Conservation (phyloP, 2,113 vertebrate genomes). For the Mastomys coucha region DNA sequence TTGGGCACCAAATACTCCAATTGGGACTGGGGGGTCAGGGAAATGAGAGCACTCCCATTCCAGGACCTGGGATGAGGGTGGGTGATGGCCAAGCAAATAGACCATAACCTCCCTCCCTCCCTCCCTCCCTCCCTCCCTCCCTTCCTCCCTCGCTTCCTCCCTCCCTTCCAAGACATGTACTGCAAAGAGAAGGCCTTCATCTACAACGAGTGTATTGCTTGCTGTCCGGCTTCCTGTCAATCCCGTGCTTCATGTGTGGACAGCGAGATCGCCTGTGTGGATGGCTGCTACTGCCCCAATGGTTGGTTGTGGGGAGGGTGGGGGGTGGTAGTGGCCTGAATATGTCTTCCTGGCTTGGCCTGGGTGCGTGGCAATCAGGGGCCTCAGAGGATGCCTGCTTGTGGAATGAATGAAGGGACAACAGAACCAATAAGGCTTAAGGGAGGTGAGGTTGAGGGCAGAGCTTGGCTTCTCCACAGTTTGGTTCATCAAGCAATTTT, state of each 20-base stretch:
- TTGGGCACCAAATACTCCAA: background rate
- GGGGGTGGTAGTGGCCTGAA: background rate
- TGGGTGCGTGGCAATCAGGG: background rate
- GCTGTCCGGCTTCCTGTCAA: slow-evolving; percentile 94
- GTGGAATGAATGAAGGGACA: background rate
- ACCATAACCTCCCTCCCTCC: too few relatives aligned
- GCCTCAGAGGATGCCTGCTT: background rate
- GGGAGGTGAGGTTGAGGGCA: background rate
- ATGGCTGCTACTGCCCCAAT: slow-evolving; percentile 96
- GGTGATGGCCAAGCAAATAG: background rate
- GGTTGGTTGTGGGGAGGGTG: slow-evolving; percentile 83
- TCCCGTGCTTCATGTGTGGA: slow-evolving; percentile 91
- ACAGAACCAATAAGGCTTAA: background rate
- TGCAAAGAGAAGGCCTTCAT: slow-evolving; percentile 90
- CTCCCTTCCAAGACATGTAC: slow-evolving; percentile 81
- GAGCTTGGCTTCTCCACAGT: background rate
- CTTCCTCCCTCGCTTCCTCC: background rate
- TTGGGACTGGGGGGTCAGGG: background rate
- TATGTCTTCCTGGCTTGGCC: background rate
- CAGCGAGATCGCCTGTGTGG: slow-evolving; percentile 95
- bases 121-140: too few relatives aligned
- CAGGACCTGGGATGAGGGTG: background rate
- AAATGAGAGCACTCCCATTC: background rate
- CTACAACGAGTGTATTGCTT: slow-evolving; percentile 94
- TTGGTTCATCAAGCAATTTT: background rate